Conservation (phyloP, 2,797 vertebrate genomes). For the Tokudaia muenninki region DNA sequence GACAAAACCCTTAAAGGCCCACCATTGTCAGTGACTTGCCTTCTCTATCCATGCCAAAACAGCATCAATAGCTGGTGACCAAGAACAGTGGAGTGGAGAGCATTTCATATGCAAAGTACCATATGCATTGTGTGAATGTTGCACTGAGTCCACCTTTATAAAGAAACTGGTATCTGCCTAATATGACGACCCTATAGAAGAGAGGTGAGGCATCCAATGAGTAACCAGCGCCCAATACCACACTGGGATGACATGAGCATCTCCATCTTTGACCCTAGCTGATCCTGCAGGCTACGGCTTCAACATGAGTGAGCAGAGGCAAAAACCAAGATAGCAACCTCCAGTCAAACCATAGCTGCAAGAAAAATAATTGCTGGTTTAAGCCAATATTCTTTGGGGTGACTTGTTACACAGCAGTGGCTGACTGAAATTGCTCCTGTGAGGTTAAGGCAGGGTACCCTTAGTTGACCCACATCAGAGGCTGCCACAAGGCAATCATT, state of each 20-base stretch:
- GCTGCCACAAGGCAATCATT: not conserved
- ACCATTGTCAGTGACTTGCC: not conserved
- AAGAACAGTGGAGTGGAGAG: not conserved
- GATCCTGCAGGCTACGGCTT: not conserved
- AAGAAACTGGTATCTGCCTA: not conserved
- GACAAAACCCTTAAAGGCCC: not conserved
- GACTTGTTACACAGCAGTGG: not conserved
- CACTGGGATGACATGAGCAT: rapidly evolving
- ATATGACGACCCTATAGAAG: not conserved
- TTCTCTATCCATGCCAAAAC: not conserved
- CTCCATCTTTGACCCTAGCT: not conserved
- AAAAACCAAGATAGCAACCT: not conserved
- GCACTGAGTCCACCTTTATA: not conserved
- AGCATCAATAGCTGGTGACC: not conserved
- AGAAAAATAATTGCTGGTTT: not conserved
- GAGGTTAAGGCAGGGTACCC: not conserved
- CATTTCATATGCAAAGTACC: not conserved
- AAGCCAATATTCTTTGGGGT: not conserved
- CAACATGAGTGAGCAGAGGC: not conserved
- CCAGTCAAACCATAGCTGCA: not conserved
- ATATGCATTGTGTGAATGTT: not conserved
- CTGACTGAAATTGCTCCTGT: not conserved
- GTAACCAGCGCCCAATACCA: not conserved
- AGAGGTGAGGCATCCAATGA: not conserved
- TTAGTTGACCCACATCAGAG: not conserved